Evolutionary conservation across 2,113 vertebrate genomes (phyloP).

Genomic region (Panthera uncia): DNA sequence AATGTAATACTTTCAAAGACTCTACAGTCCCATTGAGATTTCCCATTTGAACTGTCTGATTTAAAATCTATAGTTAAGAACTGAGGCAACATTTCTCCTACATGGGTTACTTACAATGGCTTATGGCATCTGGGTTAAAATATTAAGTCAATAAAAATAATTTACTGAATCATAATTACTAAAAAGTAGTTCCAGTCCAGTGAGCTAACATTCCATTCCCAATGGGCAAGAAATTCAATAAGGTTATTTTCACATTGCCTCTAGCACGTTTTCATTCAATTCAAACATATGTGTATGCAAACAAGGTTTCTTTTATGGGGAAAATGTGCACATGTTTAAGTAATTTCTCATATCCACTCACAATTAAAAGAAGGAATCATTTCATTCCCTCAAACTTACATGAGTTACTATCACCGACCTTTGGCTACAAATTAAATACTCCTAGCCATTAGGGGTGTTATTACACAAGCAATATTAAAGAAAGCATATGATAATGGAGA

Average conservation of each 20-base stretch:
- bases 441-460: neutral
- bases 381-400: neutral
- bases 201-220: constrained; percentile 32
- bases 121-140: constrained; percentile 47
- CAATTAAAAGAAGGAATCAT: neutral
- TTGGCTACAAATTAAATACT: neutral
- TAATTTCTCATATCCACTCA: constrained; percentile 36
- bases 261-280: constrained; percentile 21
- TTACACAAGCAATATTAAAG: neutral
- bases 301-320: constrained; percentile 16
- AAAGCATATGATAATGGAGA: neutral
- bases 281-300: neutral
- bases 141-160: constrained; percentile 68
- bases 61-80: constrained; percentile 54
- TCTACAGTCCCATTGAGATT: neutral
- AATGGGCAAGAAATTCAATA: constrained; percentile 24
- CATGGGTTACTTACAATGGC: neutral
- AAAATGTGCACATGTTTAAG: constrained; percentile 9
- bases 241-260: constrained; percentile 41
- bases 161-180: constrained; percentile 50
- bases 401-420: neutral
- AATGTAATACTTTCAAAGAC: constrained; percentile 39
- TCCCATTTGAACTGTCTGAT: constrained; percentile 25
- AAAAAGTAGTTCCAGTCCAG: constrained; percentile 38
- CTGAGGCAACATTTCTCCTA: constrained; percentile 12